Base-by-base conservation (phyloP, 2,888 invertebrate species). In the Dimorphilus gyrociliatus region DNA sequence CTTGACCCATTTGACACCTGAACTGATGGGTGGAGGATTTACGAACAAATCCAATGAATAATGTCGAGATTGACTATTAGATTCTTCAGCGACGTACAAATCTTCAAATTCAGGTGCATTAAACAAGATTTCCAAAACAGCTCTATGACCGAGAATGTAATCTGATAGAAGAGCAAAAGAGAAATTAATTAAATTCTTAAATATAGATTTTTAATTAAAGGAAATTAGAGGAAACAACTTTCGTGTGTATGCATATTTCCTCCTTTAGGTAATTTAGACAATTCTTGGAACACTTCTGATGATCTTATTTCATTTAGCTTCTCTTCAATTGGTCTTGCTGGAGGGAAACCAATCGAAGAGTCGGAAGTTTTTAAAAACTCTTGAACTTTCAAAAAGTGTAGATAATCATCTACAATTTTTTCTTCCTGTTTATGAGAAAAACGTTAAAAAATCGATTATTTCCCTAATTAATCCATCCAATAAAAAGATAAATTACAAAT, bases 221-320 rank as follows among this genome's bases (percentile, higher is more conserved):
- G n/a, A n/a, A n/a, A n/a, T n/a, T n/a, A n/a, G n/a, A n/a, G n/a
- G n/a, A n/a, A n/a, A n/a, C n/a, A n/a, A 44, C 44, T 38, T 29
- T 44, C 44, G 21, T 44, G 44, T 12, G 35, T 32, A 27, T 44
- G 44, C 33, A 44, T 37, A 23, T 32, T 37, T 19, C 42, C 42
- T 10, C 42, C 42, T 26, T 44, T 44, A 24, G 42, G 44, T n/a
- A 44, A 15, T 18, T 32, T 30, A 19, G 25, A 18, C 12, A 44
- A 30, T 3, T 32, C 39, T 19, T 29, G 16, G 26, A 38, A 44
- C 16, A 44, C 34, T 12, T 42, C 36, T 3, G 39, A 31, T 4
- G 13, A 10, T 23, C 25, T n/a, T 10, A 42, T 37, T 8, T 28
- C 14, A 3, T 21, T 34, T 16, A 40, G 29, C 16, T 29, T 26